phyloP scores from a whole-genome alignment of 2,888 invertebrate genomes.

The Pseudoips prasinana region DNA sequence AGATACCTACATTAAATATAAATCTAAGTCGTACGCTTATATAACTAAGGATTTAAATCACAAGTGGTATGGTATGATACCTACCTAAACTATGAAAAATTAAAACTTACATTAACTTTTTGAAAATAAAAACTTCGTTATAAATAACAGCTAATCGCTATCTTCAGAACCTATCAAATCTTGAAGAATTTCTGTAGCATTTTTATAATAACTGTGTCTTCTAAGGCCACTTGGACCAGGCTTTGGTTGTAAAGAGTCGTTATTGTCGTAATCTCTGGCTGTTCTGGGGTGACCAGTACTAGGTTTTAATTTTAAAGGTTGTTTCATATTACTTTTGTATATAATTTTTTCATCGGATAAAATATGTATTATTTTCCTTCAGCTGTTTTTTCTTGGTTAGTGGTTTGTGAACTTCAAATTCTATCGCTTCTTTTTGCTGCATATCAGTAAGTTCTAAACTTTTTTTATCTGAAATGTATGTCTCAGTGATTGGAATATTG shows the following conservation, averaged over 20 bases:
- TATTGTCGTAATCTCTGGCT: conserved; percentile 6
- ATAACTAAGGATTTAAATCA: not conserved
- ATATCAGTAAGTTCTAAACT: too few species aligned
- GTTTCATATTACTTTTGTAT: conserved; percentile 8
- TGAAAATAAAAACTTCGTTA: conserved; percentile 3
- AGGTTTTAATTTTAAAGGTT: conserved; percentile 9
- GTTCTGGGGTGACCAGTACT: conserved; percentile 7
- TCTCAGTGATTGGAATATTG: too few species aligned
- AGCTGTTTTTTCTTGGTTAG: too few species aligned
- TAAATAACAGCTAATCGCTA: conserved; percentile 8
- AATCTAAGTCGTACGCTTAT: not conserved
- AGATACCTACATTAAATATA: too few species aligned
- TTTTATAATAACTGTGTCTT: conserved; percentile 11
- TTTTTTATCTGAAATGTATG: too few species aligned
- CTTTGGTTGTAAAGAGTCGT: conserved; percentile 9
- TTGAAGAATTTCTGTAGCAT: conserved; percentile 11
- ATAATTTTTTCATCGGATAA: conserved; percentile 9
- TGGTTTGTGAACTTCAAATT: too few species aligned
- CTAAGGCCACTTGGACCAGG: conserved; percentile 8
- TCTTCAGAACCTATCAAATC: conserved; percentile 10
- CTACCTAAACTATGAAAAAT: conserved; percentile 1
- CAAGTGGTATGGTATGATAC: not conserved
- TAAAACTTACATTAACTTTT: not conserved
- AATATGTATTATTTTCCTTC: conserved; percentile 11
- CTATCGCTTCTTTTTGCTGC: too few species aligned